These are phyloP conservation scores for Tachina fera DNA, from an alignment of 2,888 invertebrate species.

Conservation along the genomic window DNA sequence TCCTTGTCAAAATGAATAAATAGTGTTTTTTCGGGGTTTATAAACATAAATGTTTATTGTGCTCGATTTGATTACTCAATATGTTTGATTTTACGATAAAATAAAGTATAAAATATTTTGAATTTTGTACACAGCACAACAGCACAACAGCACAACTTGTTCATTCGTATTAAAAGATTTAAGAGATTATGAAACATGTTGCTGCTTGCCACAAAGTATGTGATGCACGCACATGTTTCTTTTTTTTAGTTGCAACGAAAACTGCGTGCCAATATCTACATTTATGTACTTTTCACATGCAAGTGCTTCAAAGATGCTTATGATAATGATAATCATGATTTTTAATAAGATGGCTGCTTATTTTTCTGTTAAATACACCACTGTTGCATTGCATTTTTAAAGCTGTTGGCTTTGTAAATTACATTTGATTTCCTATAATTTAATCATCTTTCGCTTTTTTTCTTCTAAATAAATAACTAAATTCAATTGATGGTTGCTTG, in stretches of 20 bases:
- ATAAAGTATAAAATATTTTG: constrained; percentile 5
- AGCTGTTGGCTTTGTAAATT: constrained; percentile 63
- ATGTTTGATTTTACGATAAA: constrained; percentile 79
- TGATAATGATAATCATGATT: constrained; percentile 13
- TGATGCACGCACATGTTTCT: constrained; percentile 54
- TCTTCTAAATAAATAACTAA: constrained; percentile 30
- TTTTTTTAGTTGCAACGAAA: constrained; percentile 3
- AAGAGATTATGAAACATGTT: constrained; percentile 56
- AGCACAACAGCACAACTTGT: constrained; percentile 47
- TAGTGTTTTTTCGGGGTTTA: background rate
- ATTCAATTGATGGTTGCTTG: constrained; percentile 33
- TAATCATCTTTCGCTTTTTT: constrained; percentile 43
- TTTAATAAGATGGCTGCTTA: constrained; percentile 20
- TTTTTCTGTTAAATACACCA: background rate
- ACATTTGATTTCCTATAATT: constrained; percentile 61
- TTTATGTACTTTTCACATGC: constrained; percentile 48
- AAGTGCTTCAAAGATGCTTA: background rate
- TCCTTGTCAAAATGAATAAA: constrained; percentile 69
- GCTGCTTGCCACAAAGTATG: constrained; percentile 32
- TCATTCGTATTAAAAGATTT: constrained; percentile 56
- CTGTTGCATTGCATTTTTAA: constrained; percentile 11
- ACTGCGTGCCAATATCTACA: constrained; percentile 54
- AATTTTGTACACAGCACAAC: background rate
- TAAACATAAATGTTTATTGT: constrained; percentile 55
- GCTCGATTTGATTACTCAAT: constrained; percentile 80